phyloP scores from a whole-genome alignment of 2,888 invertebrate species.

The Portevinia maculata region DNA sequence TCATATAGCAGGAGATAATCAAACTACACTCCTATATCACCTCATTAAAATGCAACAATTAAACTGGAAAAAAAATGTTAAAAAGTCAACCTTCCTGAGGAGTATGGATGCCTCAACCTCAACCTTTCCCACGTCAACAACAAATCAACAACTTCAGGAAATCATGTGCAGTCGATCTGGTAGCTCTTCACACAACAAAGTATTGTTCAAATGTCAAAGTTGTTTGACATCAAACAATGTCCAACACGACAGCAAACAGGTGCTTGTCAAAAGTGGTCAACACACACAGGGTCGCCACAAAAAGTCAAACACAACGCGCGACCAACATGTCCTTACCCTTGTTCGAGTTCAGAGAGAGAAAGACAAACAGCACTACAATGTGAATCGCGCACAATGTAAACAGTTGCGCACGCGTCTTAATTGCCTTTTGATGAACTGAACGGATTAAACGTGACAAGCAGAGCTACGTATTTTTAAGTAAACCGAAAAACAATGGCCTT shows the following conservation, averaged over 20 bases:
- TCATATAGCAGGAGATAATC: too few species aligned
- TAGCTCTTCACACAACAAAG: slow-evolving; percentile 15
- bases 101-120: not conserved
- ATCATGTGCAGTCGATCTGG: slow-evolving; percentile 40
- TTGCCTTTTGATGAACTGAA: slow-evolving; percentile 61
- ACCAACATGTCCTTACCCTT: slow-evolving; percentile 53
- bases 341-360: slow-evolving; percentile 52
- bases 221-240: slow-evolving; percentile 72
- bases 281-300: slow-evolving; percentile 37
- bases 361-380: slow-evolving; percentile 28
- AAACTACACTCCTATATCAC: not conserved
- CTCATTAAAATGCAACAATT: slow-evolving; percentile 46
- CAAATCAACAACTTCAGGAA: slow-evolving; percentile 59
- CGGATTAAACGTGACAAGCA: slow-evolving; percentile 36
- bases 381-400: slow-evolving; percentile 15
- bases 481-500: slow-evolving; percentile 47
- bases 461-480: not conserved
- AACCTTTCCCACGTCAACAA: slow-evolving; percentile 34
- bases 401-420: slow-evolving; percentile 68
- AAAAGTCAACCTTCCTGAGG: slow-evolving; percentile 7
- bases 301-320: slow-evolving; percentile 53
- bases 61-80: slow-evolving; percentile 54
- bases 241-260: slow-evolving; percentile 68
- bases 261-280: slow-evolving; percentile 65
- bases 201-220: slow-evolving; percentile 71